Evolutionary conservation across 2,888 invertebrate genomes (phyloP).

Genomic region (Oegoconia quadripuncta): DNA sequence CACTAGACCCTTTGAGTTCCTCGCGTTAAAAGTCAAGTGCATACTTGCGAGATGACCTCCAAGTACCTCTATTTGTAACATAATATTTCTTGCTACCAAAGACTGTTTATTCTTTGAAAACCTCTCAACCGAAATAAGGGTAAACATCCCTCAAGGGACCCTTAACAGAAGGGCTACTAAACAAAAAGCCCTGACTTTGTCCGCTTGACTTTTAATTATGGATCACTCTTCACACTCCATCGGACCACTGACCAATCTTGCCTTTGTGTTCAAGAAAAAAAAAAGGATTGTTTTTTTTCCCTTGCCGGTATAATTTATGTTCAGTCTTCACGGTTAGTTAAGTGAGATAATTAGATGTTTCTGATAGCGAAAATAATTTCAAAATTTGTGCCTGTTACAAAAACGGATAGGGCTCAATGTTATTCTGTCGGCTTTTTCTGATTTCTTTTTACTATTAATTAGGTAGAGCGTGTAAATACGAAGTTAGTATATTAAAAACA

Average conservation of each 20-base stretch:
- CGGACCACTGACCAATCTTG: constrained; percentile 60
- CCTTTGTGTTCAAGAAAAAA: constrained; percentile 66
- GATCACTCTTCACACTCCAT: constrained; percentile 67
- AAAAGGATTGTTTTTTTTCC: constrained; percentile 59
- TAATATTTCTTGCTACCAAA: constrained; percentile 36
- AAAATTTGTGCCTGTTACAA: too few relatives aligned
- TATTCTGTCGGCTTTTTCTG: too few relatives aligned
- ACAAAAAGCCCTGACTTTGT: constrained; percentile 48
- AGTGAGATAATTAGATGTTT: constrained; percentile 64
- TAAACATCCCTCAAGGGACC: constrained; percentile 45
- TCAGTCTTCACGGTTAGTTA: constrained; percentile 67
- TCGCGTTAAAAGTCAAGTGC: constrained; percentile 5
- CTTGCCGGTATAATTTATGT: constrained; percentile 32
- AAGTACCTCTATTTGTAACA: constrained; percentile 23
- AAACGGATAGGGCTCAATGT: too few relatives aligned
- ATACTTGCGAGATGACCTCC: background rate
- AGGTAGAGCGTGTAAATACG: too few relatives aligned
- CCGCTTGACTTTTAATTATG: constrained; percentile 72
- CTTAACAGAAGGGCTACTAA: constrained; percentile 36
- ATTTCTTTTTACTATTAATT: too few relatives aligned
- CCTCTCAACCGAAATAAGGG: constrained; percentile 49
- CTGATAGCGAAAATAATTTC: constrained; percentile 39
- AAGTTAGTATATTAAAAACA: too few relatives aligned
- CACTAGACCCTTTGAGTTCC: background rate
- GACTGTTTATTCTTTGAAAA: constrained; percentile 51